Evolutionary conservation across 1,140 invertebrate species (phyloP).

Genomic region (Zophobas atratus): DNA sequence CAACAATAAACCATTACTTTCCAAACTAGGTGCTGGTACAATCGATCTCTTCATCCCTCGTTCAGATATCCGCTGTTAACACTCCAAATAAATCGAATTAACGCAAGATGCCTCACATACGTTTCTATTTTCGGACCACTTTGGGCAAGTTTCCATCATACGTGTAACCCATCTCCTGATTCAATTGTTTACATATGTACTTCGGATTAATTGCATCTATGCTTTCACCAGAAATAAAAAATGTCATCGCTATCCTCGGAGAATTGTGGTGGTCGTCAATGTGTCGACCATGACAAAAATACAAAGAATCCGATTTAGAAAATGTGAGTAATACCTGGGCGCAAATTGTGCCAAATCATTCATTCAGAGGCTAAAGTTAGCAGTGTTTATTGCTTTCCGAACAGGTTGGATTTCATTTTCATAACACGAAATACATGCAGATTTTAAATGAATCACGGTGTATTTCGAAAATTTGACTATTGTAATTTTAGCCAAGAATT

Average conservation of each 20-base stretch:
- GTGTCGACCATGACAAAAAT: slow-evolving; percentile 1
- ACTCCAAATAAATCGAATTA: slow-evolving; percentile 19
- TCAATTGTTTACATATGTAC: slow-evolving; percentile 45
- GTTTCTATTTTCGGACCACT: slow-evolving; percentile 51
- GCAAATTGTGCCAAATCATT: slow-evolving; percentile 45
- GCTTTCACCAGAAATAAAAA: neutral
- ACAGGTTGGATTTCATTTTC: slow-evolving; percentile 11
- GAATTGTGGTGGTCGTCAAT: slow-evolving; percentile 16
- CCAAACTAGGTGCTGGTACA: too few species aligned
- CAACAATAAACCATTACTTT: too few species aligned
- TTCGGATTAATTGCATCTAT: neutral
- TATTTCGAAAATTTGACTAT: too few species aligned
- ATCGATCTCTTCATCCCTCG: too few species aligned
- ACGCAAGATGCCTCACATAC: slow-evolving; percentile 44
- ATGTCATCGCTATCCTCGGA: neutral
- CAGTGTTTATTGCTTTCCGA: slow-evolving; percentile 33
- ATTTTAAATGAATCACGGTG: too few species aligned
- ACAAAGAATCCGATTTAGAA: slow-evolving; percentile 43
- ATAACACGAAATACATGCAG: neutral
- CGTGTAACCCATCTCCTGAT: slow-evolving; percentile 47
- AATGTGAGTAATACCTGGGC: slow-evolving; percentile 36
- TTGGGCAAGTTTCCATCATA: slow-evolving; percentile 56
- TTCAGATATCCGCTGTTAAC: slow-evolving; percentile 3
- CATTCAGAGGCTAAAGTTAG: slow-evolving; percentile 45
- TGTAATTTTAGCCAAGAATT: too few species aligned